These are phyloP conservation scores for Physocephala rufipes DNA, from an alignment of 2,888 invertebrate species.

Conservation along the genomic window DNA sequence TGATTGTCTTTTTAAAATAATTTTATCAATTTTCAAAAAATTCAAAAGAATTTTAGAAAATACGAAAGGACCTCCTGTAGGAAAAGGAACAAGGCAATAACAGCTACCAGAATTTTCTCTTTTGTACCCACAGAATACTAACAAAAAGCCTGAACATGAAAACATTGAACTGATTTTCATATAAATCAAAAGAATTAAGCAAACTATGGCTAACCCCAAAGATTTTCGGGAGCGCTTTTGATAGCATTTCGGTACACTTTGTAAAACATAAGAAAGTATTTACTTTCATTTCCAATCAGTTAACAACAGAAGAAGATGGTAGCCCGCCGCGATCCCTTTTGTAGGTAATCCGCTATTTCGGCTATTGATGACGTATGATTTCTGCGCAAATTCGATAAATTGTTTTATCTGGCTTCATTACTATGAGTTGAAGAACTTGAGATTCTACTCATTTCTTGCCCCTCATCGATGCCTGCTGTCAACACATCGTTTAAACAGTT, in stretches of 20 bases:
- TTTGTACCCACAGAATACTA: too few relatives aligned
- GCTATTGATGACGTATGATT: slow-evolving; percentile 37
- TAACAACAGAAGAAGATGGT: background rate
- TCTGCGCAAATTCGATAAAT: slow-evolving; percentile 38
- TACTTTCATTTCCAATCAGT: slow-evolving; percentile 25
- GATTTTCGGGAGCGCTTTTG: slow-evolving; percentile 27
- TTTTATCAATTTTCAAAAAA: too few relatives aligned
- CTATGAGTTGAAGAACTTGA: background rate
- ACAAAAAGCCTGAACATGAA: too few relatives aligned
- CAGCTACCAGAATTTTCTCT: too few relatives aligned
- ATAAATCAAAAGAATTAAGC: slow-evolving; percentile 35
- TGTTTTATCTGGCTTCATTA: slow-evolving; percentile 33
- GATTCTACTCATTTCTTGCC: too few relatives aligned
- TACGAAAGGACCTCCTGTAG: too few relatives aligned
- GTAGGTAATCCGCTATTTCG: slow-evolving; percentile 29
- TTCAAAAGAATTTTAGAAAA: too few relatives aligned
- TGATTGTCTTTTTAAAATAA: too few relatives aligned
- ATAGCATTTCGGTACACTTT: slow-evolving; percentile 23
- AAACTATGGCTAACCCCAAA: slow-evolving; percentile 34
- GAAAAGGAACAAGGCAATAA: too few relatives aligned
- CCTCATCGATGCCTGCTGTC: background rate
- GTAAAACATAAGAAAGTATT: slow-evolving; percentile 32
- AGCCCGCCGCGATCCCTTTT: slow-evolving; percentile 25
- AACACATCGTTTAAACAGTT: too few relatives aligned
- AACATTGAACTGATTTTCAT: slow-evolving; percentile 22